Evolutionary conservation across 2,888 invertebrate species (phyloP), one percentile per base, ranked within the genome.

Genomic region (Ceratothoa steindachneri): DNA sequence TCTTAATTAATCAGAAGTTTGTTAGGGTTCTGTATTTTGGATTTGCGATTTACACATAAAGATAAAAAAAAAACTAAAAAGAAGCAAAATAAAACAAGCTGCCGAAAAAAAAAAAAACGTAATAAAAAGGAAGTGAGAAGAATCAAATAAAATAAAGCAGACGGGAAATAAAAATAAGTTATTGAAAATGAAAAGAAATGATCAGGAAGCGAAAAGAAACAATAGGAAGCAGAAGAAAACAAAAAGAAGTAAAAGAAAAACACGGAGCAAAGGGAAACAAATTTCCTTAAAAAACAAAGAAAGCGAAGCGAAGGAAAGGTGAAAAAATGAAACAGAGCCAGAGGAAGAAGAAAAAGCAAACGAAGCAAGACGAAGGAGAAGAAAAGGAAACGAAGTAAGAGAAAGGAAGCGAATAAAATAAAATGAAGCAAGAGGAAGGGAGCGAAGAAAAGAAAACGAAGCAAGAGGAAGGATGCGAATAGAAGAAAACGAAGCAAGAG

Each of bases 271-370:
- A 53, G 22, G 22, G 12, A 19, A 31, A 68, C 15, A 24, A 31
- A 15, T 19, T 7, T 15, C 24, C 27, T 30, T 31, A 0, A 4
- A 7, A 27, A 19, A 67, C 19, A 4, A 22, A 67, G 67, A 30
- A 22, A 68, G 41, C n/a, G 31, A 68, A n/a, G 7, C n/a, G 31
- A 22, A 31, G n/a, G 31, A 22, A 68, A 22, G 22, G 27, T 22
- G 41, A 41, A 41, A 68, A 27, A n/a, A 27, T 31, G 31, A 24
- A 22, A 68, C 29, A 69, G 29, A 53, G 29, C 52, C 29, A 69
- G 29, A 69, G 55, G 28, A 30, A 69, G 55, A 53, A 55, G 55
- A 29, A 53, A 30, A n/a, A n/a, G n/a, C n/a, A 69, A 30, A 22
- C 22, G 2, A 7, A 68, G 51, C n/a, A 5, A 5, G 24, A 68